A percentile compares a stretch with the other conserved stretches of the same genome.
Conservation (phyloP, 2,888 invertebrate genomes). For the Eurytoma adleriae region DNA sequence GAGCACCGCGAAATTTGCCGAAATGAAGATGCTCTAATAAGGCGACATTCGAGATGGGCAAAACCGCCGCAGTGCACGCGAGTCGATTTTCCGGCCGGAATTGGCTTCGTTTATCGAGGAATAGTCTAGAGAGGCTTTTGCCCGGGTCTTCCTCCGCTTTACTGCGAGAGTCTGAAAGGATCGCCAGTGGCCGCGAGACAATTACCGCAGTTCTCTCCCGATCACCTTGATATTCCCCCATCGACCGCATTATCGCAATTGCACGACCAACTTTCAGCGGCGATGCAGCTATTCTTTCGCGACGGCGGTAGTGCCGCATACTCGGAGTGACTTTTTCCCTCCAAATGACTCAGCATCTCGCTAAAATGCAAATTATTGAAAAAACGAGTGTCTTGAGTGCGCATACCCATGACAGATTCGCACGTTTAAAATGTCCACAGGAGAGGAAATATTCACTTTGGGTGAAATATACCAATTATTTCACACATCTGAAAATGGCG, state of each 20-base stretch:
- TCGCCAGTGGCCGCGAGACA: constrained; percentile 8
- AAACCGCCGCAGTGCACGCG: not conserved
- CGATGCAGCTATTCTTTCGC: not conserved
- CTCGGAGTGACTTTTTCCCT: not conserved
- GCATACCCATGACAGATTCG: too few species aligned
- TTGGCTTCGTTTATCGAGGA: constrained; percentile 43
- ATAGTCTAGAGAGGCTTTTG: not conserved
- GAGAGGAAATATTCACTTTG: too few species aligned
- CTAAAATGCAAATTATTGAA: constrained; percentile 34
- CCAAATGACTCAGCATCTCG: not conserved
- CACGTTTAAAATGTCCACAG: too few species aligned
- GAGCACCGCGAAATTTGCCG: not conserved
- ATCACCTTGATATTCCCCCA: constrained; percentile 32
- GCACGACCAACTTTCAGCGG: not conserved
- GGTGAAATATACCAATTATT: too few species aligned
- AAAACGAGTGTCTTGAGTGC: constrained; percentile 13
- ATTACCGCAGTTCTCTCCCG: constrained; percentile 28
- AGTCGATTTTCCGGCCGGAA: constrained; percentile 38
- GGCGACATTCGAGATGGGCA: constrained; percentile 30
- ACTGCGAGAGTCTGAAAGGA: not conserved
- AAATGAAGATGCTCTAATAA: constrained; percentile 30
- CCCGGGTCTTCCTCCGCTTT: too few species aligned
- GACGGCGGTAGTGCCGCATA: not conserved
- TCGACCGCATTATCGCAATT: constrained; percentile 36
- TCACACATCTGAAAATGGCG: too few species aligned